Percentiles rank a stretch among this genome's conserved stretches.
Evolutionary conservation across 2,797 vertebrate genomes (phyloP).

Genomic region (Enteromius radiatus): DNA sequence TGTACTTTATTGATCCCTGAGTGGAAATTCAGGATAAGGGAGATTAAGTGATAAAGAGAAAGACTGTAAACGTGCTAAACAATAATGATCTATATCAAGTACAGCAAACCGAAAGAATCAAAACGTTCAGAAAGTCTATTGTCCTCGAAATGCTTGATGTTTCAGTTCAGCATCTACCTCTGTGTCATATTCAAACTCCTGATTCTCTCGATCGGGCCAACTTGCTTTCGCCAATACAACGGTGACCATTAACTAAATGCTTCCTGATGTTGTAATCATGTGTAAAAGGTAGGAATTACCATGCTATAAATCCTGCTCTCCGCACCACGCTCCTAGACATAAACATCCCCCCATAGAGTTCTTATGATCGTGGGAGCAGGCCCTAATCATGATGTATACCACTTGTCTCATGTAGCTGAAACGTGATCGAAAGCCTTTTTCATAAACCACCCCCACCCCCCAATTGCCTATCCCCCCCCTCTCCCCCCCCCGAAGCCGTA

Average conservation of each 20-base stretch:
- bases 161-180: slow-evolving; percentile 10
- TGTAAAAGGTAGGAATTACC: slow-evolving; percentile 83
- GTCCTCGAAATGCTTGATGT: neutral
- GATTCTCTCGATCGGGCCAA: slow-evolving; percentile 14
- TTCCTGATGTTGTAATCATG: slow-evolving; percentile 82
- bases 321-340: slow-evolving; percentile 72
- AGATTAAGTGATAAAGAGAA: slow-evolving; percentile 33
- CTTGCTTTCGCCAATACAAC: slow-evolving; percentile 36
- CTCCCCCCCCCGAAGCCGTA: slow-evolving; percentile 53
- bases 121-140: neutral
- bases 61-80: slow-evolving; percentile 31
- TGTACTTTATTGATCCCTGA: slow-evolving; percentile 46
- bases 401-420: slow-evolving; percentile 82
- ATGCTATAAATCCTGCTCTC: slow-evolving; percentile 77
- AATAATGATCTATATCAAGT: slow-evolving; percentile 26
- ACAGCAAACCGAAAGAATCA: neutral
- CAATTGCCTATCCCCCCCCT: slow-evolving; percentile 64
- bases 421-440: slow-evolving; percentile 83
- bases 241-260: slow-evolving; percentile 81
- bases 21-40: slow-evolving; percentile 44
- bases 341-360: slow-evolving; percentile 81
- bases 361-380: slow-evolving; percentile 84
- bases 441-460: slow-evolving; percentile 72
- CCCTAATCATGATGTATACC: slow-evolving; percentile 85
- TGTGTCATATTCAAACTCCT: slow-evolving; percentile 14